Base-by-base conservation (phyloP, 92 coral and sea anemone species). In the Palythoa heliodiscus region DNA sequence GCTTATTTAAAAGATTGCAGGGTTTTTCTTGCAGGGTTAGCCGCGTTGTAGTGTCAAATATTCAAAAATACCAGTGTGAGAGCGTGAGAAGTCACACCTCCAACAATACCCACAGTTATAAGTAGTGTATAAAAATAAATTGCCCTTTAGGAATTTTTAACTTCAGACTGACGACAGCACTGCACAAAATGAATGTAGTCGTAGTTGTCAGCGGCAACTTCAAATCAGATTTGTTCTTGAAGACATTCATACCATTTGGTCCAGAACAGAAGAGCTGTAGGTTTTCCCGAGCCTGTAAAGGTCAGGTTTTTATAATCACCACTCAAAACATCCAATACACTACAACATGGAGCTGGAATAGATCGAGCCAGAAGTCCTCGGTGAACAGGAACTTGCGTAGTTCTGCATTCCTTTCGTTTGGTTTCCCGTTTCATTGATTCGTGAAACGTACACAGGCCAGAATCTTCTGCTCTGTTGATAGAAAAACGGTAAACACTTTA, bases 231-330 rank as follows among this genome's bases (percentile, higher is more conserved):
- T 29, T 29, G 35, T 63, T 2, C 0, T 4, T 63, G 69, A 19
- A 20, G 19, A 63, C 20, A 19, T 23, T 63, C 69, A 22, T 69
- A 96, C 98, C 98, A 96, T 53, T 89, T 92, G 23, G 98, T 96
- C 98, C 98, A 96, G 57, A 96, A 96, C 58, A 96, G 73, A 82
- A 96, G 48, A 48, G 92, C 96, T 79, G 86, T 86, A 47, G 97
- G 91, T 76, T 91, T 91, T 25, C 73, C 70, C 47, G 76, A 38
- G 11, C 88, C 88, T 14, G 77, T 19, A 29, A 89, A 84, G 17
- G 90, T 67, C 25, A 96, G 82, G n/a, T 91, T 91, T 70, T 83
- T 91, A 87, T 89, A 75, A 8, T 77, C 68, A 17, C 89, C 90
- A 14, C 75, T 82, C 15, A 94, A 83, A 22, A 94, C 92, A 68